Evolutionary conservation across 1,140 invertebrate species (phyloP).

Genomic region (Drosophila mayri): DNA sequence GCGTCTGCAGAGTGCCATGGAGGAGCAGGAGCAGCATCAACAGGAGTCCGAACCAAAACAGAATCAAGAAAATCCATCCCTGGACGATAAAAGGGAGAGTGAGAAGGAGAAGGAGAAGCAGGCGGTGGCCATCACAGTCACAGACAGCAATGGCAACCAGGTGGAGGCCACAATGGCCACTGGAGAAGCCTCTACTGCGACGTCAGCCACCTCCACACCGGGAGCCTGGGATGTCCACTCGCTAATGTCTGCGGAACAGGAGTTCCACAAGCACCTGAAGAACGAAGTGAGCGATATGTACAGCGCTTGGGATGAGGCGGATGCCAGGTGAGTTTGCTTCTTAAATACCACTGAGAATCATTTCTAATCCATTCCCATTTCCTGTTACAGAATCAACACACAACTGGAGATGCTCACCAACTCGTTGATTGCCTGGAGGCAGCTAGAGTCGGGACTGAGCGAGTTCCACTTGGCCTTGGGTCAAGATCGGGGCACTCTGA

Average conservation of each 20-base stretch:
- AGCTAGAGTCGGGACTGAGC: slow-evolving; percentile 87
- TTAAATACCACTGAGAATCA: neutral
- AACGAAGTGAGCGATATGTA: slow-evolving; percentile 91
- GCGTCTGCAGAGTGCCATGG: slow-evolving; percentile 72
- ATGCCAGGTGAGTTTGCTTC: slow-evolving; percentile 88
- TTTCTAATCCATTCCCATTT: neutral
- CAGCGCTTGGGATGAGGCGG: slow-evolving; percentile 91
- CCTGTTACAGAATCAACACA: slow-evolving; percentile 65
- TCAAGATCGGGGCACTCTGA: slow-evolving; percentile 88
- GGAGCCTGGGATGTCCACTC: slow-evolving; percentile 80
- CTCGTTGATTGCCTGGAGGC: slow-evolving; percentile 87
- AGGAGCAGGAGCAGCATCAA: slow-evolving; percentile 44
- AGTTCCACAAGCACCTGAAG: slow-evolving; percentile 87
- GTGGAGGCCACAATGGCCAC: slow-evolving; percentile 49
- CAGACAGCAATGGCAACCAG: slow-evolving; percentile 78
- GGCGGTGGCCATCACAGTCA: slow-evolving; percentile 63
- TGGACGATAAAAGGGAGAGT: slow-evolving; percentile 1
- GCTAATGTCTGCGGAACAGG: slow-evolving; percentile 79
- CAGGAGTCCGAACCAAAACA: slow-evolving; percentile 68
- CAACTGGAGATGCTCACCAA: slow-evolving; percentile 79
- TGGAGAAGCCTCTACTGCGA: slow-evolving; percentile 32
- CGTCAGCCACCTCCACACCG: slow-evolving; percentile 73
- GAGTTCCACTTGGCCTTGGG: slow-evolving; percentile 88
- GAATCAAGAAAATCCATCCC: slow-evolving; percentile 9
- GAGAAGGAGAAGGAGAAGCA: neutral